Conservation (phyloP, 1,140 invertebrate genomes). For the Tetramorium alpestre region DNA sequence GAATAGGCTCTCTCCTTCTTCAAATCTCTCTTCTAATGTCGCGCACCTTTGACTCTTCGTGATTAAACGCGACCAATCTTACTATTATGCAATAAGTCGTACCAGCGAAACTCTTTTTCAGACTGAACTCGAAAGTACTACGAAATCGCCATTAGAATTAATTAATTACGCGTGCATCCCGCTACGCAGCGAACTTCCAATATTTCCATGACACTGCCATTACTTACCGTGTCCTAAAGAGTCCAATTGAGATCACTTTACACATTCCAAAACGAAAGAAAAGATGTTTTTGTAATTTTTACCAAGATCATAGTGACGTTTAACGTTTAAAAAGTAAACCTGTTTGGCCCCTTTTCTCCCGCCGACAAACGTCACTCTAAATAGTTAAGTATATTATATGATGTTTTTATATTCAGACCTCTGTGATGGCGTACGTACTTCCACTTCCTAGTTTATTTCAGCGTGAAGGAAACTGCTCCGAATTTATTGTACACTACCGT, state of each 20-base stretch:
- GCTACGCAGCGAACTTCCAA: conserved; percentile 45
- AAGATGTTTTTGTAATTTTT: conserved; percentile 43
- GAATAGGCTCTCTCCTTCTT: not conserved
- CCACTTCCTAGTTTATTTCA: conserved; percentile 33
- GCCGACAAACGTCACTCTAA: conserved; percentile 10
- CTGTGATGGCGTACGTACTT: conserved; percentile 37
- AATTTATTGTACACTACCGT: conserved; percentile 18
- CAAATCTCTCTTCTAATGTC: conserved; percentile 71
- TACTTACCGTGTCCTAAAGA: conserved; percentile 2
- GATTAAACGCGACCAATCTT: conserved; percentile 3
- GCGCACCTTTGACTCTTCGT: conserved; percentile 57
- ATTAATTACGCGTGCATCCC: conserved; percentile 29
- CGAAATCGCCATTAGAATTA: conserved; percentile 53
- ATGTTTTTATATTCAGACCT: conserved; percentile 32
- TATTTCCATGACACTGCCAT: conserved; percentile 68
- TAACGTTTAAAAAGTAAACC: not conserved
- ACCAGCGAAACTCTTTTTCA: conserved; percentile 45
- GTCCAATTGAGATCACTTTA: not conserved
- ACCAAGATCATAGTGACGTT: not conserved
- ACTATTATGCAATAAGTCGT: conserved; percentile 31
- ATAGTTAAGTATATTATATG: conserved; percentile 35
- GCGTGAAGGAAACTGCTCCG: not conserved
- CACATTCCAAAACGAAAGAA: not conserved
- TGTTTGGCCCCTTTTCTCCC: not conserved
- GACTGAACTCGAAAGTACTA: conserved; percentile 72